Base-by-base conservation (phyloP, 2,113 vertebrate genomes). In the Pteropus alecto region DNA sequence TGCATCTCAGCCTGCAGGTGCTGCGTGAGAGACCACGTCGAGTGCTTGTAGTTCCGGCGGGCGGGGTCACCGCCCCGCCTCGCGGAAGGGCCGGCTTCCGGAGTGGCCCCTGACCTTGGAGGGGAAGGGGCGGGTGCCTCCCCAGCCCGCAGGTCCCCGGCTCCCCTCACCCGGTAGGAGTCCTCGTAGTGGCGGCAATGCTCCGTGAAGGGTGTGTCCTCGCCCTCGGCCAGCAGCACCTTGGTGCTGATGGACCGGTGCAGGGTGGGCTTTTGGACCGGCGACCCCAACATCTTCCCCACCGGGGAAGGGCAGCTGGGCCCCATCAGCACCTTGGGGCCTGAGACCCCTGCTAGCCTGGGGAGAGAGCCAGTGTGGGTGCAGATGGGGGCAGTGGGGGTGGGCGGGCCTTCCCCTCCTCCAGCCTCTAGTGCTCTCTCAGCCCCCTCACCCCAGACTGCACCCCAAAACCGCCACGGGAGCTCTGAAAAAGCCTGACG, bases 231-330 rank as follows among this genome's bases (percentile, higher is more conserved):
- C 98, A 99, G 98, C 79, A 99, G 99, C 87, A 99, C 99, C 97
- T 99, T 99, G 93, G 99, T 99, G 98, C 99, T 99, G 98, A 99
- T 99, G 98, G 99, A 99, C 71, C 99, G 99, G 96, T 99, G 99
- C 94, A 98, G 98, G 0, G 99, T 98, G 1, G 99, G 98, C 97
- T 99, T 99, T 56, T 98, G 98, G 35, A 99, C 98, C 1, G 98
- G 98, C 0, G 99, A 97, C 1, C 98, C 97, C 28, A 99, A 98
- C 99, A 99, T 99, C 88, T 99, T 99, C 71, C 99, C 98, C n/a
- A 98, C 92, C 3, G 98, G 97, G 0, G 99, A 96, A 9, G 99
- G 98, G 77, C 99, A 99, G 97, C 98, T 5, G 4, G 98, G 97
- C 92, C 98, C 98, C 21, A 99, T 98, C 48, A 99, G 98, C 41